Base-by-base conservation (phyloP, 2,113 vertebrate species). In the Semnornis frantzii region DNA sequence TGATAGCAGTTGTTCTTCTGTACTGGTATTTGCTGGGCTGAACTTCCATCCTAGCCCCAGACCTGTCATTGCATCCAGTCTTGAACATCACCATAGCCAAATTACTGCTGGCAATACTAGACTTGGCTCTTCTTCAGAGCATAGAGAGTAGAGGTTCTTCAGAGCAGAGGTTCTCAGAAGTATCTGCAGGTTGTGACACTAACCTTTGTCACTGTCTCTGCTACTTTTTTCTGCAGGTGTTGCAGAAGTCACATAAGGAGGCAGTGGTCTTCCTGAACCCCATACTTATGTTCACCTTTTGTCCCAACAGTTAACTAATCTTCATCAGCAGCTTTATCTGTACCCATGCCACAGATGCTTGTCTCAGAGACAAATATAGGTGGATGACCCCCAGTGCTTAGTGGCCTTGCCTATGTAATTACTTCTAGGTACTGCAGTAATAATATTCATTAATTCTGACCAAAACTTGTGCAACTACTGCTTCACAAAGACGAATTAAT, bases 51-150 rank as follows among this genome's bases (percentile, higher is more conserved):
- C 54, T 42, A 83, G 42, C 46, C 59, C 33, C 50, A 84, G 42
- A 42, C 59, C 33, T 57, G 33, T 39, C 5, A 8, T 70, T 95
- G 82, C 46, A 77, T 91, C 30, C 37, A 78, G 42, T 24, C 57
- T 52, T 71, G 48, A 64, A 39, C 0, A 0, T 72, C 44, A 21
- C 8, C 1, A 1, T 25, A 71, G 64, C 72, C 59, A 75, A 57
- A 72, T 85, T 0, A 0, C 54, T 75, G 0, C 48, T 91, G 44
- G 44, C 46, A 12, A 12, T 58, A 15, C 23, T 27, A 18, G 31
- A 58, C n/a, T 66, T 85, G 6, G 50, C 48, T 13, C 72, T 68
- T 71, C 65, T 48, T 37, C 77, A 82, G 54, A 82, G 70, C 44
- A 75, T 48, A 57, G 9, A 3, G 48, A 50, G 48, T 12, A 50